These are phyloP conservation scores for Slavum lentiscoides DNA, from an alignment of 2,888 invertebrate species.

Conservation along the genomic window DNA sequence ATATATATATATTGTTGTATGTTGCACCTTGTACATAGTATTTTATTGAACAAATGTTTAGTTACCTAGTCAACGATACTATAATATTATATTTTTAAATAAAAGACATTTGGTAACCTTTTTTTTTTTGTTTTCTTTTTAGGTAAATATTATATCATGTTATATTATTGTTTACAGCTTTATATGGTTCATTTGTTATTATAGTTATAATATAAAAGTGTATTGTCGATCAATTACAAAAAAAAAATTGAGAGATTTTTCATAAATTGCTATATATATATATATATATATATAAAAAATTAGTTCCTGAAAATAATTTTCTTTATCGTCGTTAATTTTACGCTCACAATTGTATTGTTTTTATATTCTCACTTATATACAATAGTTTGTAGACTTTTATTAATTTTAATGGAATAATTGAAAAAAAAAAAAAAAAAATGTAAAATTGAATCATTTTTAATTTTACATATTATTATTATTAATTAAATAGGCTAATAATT, in stretches of 20 bases:
- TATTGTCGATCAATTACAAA: conserved; percentile 35
- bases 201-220: conserved; percentile 33
- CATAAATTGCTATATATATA: background rate
- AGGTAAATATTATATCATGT: conserved; percentile 30
- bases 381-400: conserved; percentile 32
- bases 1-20: conserved; percentile 40
- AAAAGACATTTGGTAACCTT: conserved; percentile 45
- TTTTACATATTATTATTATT: conserved; percentile 46
- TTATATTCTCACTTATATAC: conserved; percentile 35
- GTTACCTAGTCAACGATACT: conserved; percentile 46
- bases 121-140: conserved; percentile 51
- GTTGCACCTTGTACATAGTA: conserved; percentile 51
- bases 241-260: conserved; percentile 5
- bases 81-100: conserved; percentile 52
- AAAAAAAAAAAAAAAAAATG: conserved; percentile 11
- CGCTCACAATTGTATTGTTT: conserved; percentile 44
- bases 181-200: conserved; percentile 44
- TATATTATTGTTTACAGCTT: conserved; percentile 48
- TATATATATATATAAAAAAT: conserved; percentile 1
- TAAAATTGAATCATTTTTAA: conserved; percentile 38
- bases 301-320: conserved; percentile 47
- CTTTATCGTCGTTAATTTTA: conserved; percentile 40
- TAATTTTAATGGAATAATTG: conserved; percentile 31
- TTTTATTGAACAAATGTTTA: conserved; percentile 42
- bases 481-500: conserved; percentile 46